These are phyloP conservation scores for Ennomos fuscantarius DNA, from an alignment of 2,888 invertebrate genomes.

Conservation along the genomic window DNA sequence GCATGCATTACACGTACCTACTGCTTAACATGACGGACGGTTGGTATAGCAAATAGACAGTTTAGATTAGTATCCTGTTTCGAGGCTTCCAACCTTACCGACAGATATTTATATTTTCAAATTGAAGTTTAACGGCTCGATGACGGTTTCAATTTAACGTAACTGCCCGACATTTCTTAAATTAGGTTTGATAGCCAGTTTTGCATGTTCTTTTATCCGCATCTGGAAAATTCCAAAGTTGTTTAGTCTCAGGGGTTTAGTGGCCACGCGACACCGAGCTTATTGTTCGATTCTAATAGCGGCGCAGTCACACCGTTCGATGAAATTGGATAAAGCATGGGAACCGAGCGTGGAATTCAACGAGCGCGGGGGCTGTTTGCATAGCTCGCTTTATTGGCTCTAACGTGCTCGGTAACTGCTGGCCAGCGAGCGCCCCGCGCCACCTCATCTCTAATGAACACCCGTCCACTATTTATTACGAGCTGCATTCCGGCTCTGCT, in stretches of 20 bases:
- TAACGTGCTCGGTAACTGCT: slow-evolving; percentile 68
- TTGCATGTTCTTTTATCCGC: slow-evolving; percentile 53
- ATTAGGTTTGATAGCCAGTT: slow-evolving; percentile 26
- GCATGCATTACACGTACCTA: slow-evolving; percentile 52
- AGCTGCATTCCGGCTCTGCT: slow-evolving; percentile 18
- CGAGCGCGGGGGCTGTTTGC: slow-evolving; percentile 74
- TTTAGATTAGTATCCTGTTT: neutral
- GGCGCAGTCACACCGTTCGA: slow-evolving; percentile 70
- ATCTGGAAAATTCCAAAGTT: slow-evolving; percentile 65
- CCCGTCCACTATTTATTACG: slow-evolving; percentile 44
- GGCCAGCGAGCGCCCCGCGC: slow-evolving; percentile 46
- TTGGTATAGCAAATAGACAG: neutral
- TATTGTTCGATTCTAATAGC: slow-evolving; percentile 77
- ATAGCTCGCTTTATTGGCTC: slow-evolving; percentile 82
- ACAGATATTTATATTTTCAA: neutral
- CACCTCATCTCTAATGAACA: slow-evolving; percentile 67
- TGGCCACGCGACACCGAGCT: slow-evolving; percentile 70
- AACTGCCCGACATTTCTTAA: slow-evolving; percentile 6
- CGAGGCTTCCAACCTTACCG: too few relatives aligned
- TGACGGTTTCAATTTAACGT: slow-evolving; percentile 11
- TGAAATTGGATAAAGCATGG: slow-evolving; percentile 84
- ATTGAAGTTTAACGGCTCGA: slow-evolving; percentile 1
- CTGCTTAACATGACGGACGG: slow-evolving; percentile 17
- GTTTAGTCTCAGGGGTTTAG: slow-evolving; percentile 65
- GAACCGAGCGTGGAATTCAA: slow-evolving; percentile 78